These are phyloP conservation scores for Myripristis murdjan DNA, from an alignment of 2,797 vertebrate genomes.

Conservation along the genomic window DNA sequence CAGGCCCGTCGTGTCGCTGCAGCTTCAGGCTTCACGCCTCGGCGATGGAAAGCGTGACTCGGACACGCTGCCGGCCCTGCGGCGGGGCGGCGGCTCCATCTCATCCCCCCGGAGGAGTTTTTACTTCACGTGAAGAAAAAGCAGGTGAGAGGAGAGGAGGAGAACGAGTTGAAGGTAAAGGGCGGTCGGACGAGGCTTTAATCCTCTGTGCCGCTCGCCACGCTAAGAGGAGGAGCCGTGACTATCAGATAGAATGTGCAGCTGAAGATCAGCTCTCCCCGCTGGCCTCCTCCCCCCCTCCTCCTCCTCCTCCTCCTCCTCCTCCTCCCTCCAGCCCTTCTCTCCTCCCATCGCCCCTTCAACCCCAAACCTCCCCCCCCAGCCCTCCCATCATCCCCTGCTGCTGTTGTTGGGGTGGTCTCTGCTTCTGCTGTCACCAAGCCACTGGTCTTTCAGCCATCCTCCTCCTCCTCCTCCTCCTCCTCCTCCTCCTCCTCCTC, in stretches of 20 bases:
- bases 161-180: too few species aligned
- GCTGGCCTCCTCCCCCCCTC: conserved; percentile 37
- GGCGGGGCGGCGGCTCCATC: too few species aligned
- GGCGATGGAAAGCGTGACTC: too few species aligned
- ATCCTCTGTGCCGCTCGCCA: conserved; percentile 48
- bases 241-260: conserved; percentile 66
- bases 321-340: not conserved
- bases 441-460: conserved; percentile 73
- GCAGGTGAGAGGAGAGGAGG: too few species aligned
- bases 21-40: too few species aligned
- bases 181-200: too few species aligned
- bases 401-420: conserved; percentile 91
- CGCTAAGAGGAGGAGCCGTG: conserved; percentile 59
- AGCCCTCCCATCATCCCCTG: conserved; percentile 79
- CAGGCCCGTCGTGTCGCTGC: too few species aligned
- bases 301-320: conserved; percentile 27
- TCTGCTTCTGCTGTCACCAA: conserved; percentile 82
- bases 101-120: too few species aligned
- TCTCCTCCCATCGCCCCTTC: too few species aligned
- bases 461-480: conserved; percentile 29
- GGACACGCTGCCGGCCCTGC: too few species aligned
- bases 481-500: not conserved
- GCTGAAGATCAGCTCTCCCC: conserved; percentile 50
- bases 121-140: too few species aligned
- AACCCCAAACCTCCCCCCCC: conserved; percentile 11